phyloP scores from a whole-genome alignment of 2,113 vertebrate genomes.

The Neogobius melanostomus region DNA sequence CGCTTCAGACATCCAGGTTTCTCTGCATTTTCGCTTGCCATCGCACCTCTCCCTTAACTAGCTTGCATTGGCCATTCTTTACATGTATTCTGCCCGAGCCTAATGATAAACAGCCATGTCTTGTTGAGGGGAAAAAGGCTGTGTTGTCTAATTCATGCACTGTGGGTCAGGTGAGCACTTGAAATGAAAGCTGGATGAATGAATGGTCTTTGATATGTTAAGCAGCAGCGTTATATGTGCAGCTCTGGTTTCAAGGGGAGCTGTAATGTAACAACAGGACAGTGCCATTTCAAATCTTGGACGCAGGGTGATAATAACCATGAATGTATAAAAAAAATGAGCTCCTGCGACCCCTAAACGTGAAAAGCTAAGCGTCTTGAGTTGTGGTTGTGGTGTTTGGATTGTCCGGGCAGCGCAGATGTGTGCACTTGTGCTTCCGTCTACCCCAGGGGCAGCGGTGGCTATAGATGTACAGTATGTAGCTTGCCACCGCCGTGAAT shows the following conservation, averaged over 20 bases:
- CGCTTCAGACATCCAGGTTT: constrained; percentile 8
- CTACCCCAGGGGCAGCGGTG: too few species aligned
- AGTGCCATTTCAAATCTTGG: constrained; percentile 8
- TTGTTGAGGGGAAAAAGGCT: constrained; percentile 55
- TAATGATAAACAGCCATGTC: constrained; percentile 21
- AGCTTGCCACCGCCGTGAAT: too few species aligned
- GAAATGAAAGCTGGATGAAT: constrained; percentile 65
- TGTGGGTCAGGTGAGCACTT: constrained; percentile 70
- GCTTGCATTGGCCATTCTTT: constrained; percentile 1
- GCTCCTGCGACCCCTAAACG: constrained; percentile 9
- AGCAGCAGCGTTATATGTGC: constrained; percentile 47
- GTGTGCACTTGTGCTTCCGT: too few species aligned
- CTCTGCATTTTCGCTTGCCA: constrained; percentile 30
- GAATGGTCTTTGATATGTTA: constrained; percentile 77
- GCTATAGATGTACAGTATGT: too few species aligned
- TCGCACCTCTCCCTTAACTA: not conserved
- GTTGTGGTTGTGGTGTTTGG: too few species aligned
- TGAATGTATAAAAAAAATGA: not conserved
- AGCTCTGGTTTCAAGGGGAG: constrained; percentile 42
- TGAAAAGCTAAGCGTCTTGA: too few species aligned
- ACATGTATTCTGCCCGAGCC: constrained; percentile 19
- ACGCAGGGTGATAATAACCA: not conserved
- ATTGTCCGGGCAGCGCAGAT: too few species aligned
- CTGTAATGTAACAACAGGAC: constrained; percentile 16
- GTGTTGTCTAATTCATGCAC: constrained; percentile 29